These are phyloP conservation scores for Acanthosepion lycidas DNA, from an alignment of 2,888 invertebrate genomes.

Conservation along the genomic window DNA sequence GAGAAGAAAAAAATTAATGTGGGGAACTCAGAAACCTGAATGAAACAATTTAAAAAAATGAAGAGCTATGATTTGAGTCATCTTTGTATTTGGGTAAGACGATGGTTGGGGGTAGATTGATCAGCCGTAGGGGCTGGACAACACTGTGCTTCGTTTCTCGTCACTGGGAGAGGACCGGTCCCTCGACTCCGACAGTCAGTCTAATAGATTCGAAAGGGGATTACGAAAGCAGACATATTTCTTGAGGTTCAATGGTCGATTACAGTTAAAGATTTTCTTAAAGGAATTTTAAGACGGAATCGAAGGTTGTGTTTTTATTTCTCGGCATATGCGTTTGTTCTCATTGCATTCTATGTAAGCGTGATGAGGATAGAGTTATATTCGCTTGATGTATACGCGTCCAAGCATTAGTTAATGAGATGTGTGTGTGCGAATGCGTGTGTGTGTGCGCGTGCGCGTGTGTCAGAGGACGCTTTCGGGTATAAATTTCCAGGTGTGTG, in stretches of 20 bases:
- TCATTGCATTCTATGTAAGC: neutral
- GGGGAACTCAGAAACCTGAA: no score
- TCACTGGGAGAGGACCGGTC: neutral
- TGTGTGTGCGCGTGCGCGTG: neutral
- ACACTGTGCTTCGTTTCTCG: neutral
- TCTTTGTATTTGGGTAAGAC: neutral
- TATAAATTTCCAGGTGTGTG: no score
- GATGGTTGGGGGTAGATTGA: neutral
- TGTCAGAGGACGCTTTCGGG: neutral
- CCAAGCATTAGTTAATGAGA: neutral
- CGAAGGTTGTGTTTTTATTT: neutral
- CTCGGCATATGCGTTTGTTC: neutral
- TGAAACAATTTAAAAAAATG: no score
- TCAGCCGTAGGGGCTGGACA: conserved; percentile 2
- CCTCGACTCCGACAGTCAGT: neutral
- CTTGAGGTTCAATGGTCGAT: conserved; percentile 4
- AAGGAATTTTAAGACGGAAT: neutral
- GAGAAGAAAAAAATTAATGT: neutral
- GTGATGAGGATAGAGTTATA: neutral
- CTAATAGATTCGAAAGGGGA: neutral
- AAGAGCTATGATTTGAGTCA: no score
- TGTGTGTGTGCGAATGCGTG: neutral
- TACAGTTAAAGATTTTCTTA: neutral
- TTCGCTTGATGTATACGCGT: no score
- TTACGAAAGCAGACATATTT: neutral